Percentiles rank a stretch among this genome's conserved stretches.
Evolutionary conservation across 1,140 invertebrate species (phyloP).

Genomic region (Tetraneura akinire): DNA sequence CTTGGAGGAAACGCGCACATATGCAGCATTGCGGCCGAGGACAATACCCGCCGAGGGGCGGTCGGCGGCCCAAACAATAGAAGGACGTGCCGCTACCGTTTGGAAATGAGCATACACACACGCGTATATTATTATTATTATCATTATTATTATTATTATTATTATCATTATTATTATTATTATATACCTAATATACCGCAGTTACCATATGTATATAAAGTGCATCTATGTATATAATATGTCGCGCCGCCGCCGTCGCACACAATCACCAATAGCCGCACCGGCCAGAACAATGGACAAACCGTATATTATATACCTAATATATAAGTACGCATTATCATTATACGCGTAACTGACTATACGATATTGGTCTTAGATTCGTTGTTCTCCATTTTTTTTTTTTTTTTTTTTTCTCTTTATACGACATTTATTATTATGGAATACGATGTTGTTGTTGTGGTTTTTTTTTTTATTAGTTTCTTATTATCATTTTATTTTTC

Average conservation of each 20-base stretch:
- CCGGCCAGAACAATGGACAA: slow-evolving; percentile 45
- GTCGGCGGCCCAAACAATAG: slow-evolving; percentile 21
- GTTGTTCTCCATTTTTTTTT: not conserved
- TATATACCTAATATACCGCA: not conserved
- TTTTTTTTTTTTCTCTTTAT: not conserved
- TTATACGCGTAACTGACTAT: not conserved
- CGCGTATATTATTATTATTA: no score
- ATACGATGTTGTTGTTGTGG: not conserved
- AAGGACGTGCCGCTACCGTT: slow-evolving; percentile 51
- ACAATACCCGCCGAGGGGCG: slow-evolving; percentile 33
- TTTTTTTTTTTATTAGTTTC: no score
- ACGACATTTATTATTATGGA: not conserved
- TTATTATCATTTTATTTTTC: no score
- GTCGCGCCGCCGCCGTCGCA: slow-evolving; percentile 20
- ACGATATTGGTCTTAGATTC: not conserved
- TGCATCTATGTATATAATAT: no score
- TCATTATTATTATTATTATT: no score
- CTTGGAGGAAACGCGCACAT: not conserved
- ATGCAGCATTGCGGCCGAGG: not conserved
- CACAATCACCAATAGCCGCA: slow-evolving; percentile 44
- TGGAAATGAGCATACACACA: no score
- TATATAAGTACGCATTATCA: no score
- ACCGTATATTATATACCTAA: no score
- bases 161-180: no score
- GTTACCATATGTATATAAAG: not conserved